phyloP scores from a whole-genome alignment of 2,113 vertebrate species.

The Aptenodytes forsteri region DNA sequence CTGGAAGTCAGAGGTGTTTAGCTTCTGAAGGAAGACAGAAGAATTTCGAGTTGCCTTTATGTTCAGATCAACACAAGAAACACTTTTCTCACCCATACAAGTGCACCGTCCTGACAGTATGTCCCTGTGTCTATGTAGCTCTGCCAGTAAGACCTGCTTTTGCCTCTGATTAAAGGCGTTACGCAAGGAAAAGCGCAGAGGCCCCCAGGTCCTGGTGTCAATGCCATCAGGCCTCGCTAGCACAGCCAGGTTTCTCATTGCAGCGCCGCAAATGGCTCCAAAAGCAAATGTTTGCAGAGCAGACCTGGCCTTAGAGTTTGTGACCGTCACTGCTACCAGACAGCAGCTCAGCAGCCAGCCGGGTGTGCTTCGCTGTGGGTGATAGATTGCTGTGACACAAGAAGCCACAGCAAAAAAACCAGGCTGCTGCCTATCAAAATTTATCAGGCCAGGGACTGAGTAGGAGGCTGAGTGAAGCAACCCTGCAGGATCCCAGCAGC shows the following conservation, averaged over 20 bases:
- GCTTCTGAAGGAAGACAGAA: neutral
- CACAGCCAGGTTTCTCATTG: neutral
- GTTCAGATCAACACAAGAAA: neutral
- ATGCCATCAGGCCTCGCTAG: neutral
- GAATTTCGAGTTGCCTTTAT: neutral
- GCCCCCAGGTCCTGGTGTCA: neutral
- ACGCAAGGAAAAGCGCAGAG: neutral
- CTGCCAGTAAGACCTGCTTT: neutral
- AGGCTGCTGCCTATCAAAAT: neutral
- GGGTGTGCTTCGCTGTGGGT: neutral
- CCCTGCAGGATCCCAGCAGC: neutral
- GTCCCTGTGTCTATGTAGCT: neutral
- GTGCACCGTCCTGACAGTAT: fast-evolving
- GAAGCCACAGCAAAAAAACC: neutral
- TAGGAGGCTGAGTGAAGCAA: neutral
- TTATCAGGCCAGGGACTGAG: neutral
- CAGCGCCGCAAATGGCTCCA: neutral
- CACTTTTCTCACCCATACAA: neutral
- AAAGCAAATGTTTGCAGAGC: neutral
- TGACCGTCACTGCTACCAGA: neutral
- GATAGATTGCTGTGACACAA: neutral
- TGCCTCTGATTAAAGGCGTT: neutral
- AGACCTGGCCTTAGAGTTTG: neutral
- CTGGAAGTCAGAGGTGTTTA: neutral
- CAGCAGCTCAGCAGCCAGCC: neutral